Evolutionary conservation across 1,140 invertebrate species (phyloP), one percentile per base, ranked within the genome.

Genomic region (Homalodisca vitripennis): DNA sequence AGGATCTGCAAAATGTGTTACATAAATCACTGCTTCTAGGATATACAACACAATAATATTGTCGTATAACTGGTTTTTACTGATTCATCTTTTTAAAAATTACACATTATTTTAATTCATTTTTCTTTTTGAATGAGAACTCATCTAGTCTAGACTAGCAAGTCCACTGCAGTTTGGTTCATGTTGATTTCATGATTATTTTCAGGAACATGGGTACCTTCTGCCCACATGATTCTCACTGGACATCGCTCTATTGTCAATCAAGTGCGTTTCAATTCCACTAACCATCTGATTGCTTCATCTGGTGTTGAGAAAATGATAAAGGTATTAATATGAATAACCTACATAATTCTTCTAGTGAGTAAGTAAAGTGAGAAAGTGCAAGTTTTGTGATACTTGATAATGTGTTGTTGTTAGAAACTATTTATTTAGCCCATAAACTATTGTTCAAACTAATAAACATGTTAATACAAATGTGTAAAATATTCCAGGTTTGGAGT

Each of bases 231-330:
- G 76, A 87, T 97, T 14, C 78, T 98, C 1, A 87, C 86, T 71
- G 95, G 95, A 0, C 96, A 98, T 80, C 85, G 95, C 67, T 98
- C 95, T 0, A 97, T 98, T 72, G 95, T 98, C 0, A 98, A 98
- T 82, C 95, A 98, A 85, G 95, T 98, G 46, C 86, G 95, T 3
- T 98, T 93, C 76, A 96, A 96, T 80, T 85, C 85, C 41, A 81
- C 89, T 24, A 93, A 91, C 77, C 91, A 91, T 76, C 80, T 97
- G 1, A 86, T 98, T 34, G 93, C 94, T 1, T 97, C 95, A 0
- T 97, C 95, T 0, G 96, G 96, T 22, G 95, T 98, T 12, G 95
- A 98, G 75, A 98, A 98, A 83, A 89, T 97, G 73, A 90, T 98
- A 17, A 98, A 98, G 84, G 91, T 89, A 73, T 80, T 26, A 10